Base-by-base conservation (phyloP, 2,113 vertebrate species). In the Tachuris rubrigastra region DNA sequence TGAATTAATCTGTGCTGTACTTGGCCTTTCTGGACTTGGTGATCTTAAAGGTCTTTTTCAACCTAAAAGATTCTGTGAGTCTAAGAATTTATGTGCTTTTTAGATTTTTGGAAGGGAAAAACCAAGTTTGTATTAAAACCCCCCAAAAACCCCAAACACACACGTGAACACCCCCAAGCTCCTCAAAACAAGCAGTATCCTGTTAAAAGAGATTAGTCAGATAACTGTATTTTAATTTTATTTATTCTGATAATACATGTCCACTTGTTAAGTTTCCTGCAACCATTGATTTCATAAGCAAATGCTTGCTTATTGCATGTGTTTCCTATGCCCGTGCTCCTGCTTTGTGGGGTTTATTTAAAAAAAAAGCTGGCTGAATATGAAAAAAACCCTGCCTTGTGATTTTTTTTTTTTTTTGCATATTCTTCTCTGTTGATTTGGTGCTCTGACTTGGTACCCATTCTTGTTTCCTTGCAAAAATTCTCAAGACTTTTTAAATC, bases 341-440 rank as follows among this genome's bases (percentile, higher is more conserved):
- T 74, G 37, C 44, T 49, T 23, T 14, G 5, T 53, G 19, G 25
- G 16, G 12, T 28, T 19, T 39, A 6, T 25, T 69, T 65, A 74
- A 25, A 22, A 33, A 78, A 84, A 15, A 81, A 69, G 10, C 14
- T 81, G 30, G 1, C 46, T 71, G 27, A 78, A 50, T 39, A 19
- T 65, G 18, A 8, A 62, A 80, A 50, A 10, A 6, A 3, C 0
- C 1, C 8, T 28, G 3, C 30, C 6, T 16, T 56, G 11, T 78
- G 37, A 37, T 47, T 65, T 66, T 59, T 60, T 78, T 50, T 56
- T 71, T 59, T 41, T 59, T 78, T 56, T 42, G 41, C 14, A 13
- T 21, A 9, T 56, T 47, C 12, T 41, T 35, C 15, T 60, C 5
- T 52, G 2, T 74, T 39, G 30, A 73, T 59, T 31, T 62, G 56